Evolutionary conservation across 2,888 invertebrate species (phyloP), one percentile per base, ranked within the genome.

Genomic region (Agonopterix subpropinquella): DNA sequence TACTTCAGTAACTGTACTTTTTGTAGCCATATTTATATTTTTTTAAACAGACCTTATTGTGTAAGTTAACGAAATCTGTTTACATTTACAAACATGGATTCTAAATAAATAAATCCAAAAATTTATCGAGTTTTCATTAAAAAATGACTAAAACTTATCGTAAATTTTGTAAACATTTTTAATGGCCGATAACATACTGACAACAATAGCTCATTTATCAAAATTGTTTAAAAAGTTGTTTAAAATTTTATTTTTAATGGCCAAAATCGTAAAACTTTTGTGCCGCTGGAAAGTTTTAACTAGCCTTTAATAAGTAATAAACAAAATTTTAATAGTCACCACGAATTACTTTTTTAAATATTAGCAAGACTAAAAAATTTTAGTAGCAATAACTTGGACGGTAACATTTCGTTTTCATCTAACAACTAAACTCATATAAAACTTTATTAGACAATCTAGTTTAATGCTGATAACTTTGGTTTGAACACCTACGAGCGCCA

Each of bases 91-190:
- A 80, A 82, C 79, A 77, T 76, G 83, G 82, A 86, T 81, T 86
- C 84, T 86, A 79, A 88, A 86, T 86, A 84, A 86, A 87, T 84
- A 80, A 82, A 86, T 81, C 77, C 77, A 72, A 78, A 82, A 75
- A 65, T 62, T 61, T 44, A 52, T 44, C 50, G 47, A 5, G 35
- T 35, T n/a, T 39, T 41, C 42, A 5, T 11, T 13, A 1, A 42
- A 11, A 8, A 42, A 13, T 11, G 0, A 11, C 11, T 11, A 8
- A 42, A 13, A 11, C 39, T 3, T n/a, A 39, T 10, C n/a, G 39
- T 39, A 10, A 42, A n/a, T 42, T 13, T 42, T 11, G 9, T 13
- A 11, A 42, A 11, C 5, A 28, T 5, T 5, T 5, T 28, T 28
- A 28, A 28, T 28, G 28, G 28, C 28, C 5, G 5, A 28, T 28